Evolutionary conservation across 2,888 invertebrate species (phyloP), one percentile per base, ranked within the genome.

Genomic region (Buathra laborator): DNA sequence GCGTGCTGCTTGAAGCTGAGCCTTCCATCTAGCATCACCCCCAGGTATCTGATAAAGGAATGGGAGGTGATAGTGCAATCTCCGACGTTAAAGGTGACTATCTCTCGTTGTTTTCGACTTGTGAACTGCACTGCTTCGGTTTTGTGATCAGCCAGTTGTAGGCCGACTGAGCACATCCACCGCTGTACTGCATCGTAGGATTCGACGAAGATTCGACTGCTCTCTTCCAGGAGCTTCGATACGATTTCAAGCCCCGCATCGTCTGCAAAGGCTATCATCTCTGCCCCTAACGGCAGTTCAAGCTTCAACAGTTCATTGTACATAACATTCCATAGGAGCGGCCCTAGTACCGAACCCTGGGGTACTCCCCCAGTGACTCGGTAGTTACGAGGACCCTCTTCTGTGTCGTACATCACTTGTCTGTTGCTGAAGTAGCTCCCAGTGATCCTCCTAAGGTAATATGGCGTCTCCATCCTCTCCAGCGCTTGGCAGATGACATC

Each of bases 341-440:
- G 84, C 1, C 84, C 82, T 0, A 84, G 43, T 66, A 74, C 87
- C 59, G 76, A 84, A 29, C 84, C 83, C 53, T 86, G 86, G 0
- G 84, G 84, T 4, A 87, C 86, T 5, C 83, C 86, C 12, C 78
- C 80, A 2, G 83, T 76, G 16, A 86, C 66, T 14, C 43, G n/a
- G 62, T 75, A 82, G 3, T 19, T 44, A 43, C 43, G 24, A 1
- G 53, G 56, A 14, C 87, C 85, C 3, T 83, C 82, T 5, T 81
- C 70, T 10, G 86, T 85, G 32, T 83, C 82, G 72, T 87, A 89
- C 12, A 62, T 19, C 51, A 89, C 67, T 10, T 56, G 24, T 14
- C 87, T 59, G 16, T 85, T 75, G 16, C 67, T 76, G 16, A 90
- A 78, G 76, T 89, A 89, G 71, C 77, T 84, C 46, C 70, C 75